phyloP scores from a whole-genome alignment of 1,140 invertebrate genomes.

The Aradophagus sp. region DNA sequence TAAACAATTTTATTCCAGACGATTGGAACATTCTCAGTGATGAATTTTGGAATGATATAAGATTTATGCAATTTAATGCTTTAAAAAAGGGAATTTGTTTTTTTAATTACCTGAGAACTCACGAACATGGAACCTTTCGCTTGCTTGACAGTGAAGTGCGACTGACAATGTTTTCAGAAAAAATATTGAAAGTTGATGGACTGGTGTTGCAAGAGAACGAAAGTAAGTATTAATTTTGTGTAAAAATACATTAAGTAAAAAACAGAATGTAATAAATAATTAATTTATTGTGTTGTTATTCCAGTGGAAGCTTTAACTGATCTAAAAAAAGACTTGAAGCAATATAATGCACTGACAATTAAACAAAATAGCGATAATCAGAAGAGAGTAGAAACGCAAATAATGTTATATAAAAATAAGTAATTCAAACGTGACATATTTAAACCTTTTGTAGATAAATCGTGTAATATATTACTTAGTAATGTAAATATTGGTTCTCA shows the following conservation, averaged over 20 bases:
- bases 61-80: slow-evolving; percentile 56
- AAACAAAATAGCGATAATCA: slow-evolving; percentile 1
- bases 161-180: slow-evolving; percentile 64
- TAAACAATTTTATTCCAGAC: slow-evolving; percentile 24
- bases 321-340: slow-evolving; percentile 19
- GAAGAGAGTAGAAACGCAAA: slow-evolving; percentile 12
- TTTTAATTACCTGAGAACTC: slow-evolving; percentile 63
- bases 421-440: slow-evolving; percentile 15
- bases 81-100: slow-evolving; percentile 66
- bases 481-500: slow-evolving; percentile 2
- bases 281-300: slow-evolving; percentile 15
- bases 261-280: slow-evolving; percentile 6
- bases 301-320: slow-evolving; percentile 33
- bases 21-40: slow-evolving; percentile 35
- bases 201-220: slow-evolving; percentile 63
- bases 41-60: slow-evolving; percentile 58
- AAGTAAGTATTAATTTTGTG: slow-evolving; percentile 61
- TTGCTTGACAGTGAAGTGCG: slow-evolving; percentile 62
- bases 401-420: slow-evolving; percentile 10
- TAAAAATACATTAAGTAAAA: not conserved
- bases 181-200: slow-evolving; percentile 57
- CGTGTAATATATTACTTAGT: slow-evolving; percentile 5
- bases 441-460: slow-evolving; percentile 11
- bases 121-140: slow-evolving; percentile 63
- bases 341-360: slow-evolving; percentile 2